Evolutionary conservation across 2,797 vertebrate genomes (phyloP).

Genomic region (Lutjanus argentimaculatus): DNA sequence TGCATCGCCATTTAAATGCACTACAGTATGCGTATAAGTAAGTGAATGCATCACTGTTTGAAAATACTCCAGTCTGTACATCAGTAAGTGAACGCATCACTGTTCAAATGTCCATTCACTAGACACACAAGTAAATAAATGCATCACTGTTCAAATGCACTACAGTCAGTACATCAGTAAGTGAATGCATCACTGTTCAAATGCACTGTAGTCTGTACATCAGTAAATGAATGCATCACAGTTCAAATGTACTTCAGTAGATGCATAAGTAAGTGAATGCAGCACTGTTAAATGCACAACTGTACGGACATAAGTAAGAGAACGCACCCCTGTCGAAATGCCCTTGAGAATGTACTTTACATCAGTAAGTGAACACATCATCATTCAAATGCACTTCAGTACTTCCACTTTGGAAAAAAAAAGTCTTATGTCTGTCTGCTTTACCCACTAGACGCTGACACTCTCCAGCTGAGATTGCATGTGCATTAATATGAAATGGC

Average conservation of each 20-base stretch:
- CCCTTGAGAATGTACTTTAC: too few species aligned
- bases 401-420: not conserved
- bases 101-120: too few species aligned
- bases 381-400: not conserved
- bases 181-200: not conserved
- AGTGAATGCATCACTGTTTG: too few species aligned
- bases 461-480: not conserved
- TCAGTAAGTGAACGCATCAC: too few species aligned
- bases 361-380: not conserved
- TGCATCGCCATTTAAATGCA: too few species aligned
- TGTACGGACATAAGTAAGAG: not conserved
- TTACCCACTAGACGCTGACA: not conserved
- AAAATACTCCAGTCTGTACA: too few species aligned
- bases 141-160: not conserved
- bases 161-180: rapidly evolving
- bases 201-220: too few species aligned
- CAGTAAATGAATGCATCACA: not conserved
- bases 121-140: too few species aligned
- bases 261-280: not conserved
- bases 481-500: slow-evolving; percentile 12
- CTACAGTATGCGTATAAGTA: too few species aligned
- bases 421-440: not conserved
- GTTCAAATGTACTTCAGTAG: not conserved
- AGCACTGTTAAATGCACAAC: not conserved
- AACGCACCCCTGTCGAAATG: too few species aligned